A percentile compares a stretch with the other conserved stretches of the same genome.
Conservation (phyloP, 2,113 vertebrate genomes). For the Myodes glareolus region DNA sequence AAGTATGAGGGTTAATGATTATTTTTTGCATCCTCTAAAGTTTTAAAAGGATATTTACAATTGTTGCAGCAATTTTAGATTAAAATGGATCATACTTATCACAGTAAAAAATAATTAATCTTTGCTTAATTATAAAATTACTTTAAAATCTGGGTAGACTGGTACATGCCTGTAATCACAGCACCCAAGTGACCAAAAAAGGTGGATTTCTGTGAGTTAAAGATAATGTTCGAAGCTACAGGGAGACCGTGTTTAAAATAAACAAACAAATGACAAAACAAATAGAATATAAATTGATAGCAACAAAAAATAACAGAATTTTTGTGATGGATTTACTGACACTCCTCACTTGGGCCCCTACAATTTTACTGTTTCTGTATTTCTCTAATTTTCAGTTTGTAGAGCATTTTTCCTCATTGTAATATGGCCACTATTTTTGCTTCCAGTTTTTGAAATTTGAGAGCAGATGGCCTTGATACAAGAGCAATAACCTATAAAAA, state of each 20-base stretch:
- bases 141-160: neutral
- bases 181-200: no score
- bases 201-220: neutral
- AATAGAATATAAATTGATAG: neutral
- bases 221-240: neutral
- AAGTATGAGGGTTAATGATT: neutral
- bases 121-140: neutral
- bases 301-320: neutral
- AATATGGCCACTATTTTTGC: neutral
- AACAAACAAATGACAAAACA: neutral
- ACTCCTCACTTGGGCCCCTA: neutral
- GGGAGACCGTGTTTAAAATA: neutral
- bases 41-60: neutral
- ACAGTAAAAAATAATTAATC: neutral
- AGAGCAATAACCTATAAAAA: constrained; percentile 64
- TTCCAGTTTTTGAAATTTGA: constrained; percentile 59
- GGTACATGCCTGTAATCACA: neutral
- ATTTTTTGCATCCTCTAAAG: neutral
- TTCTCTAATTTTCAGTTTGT: constrained; percentile 11
- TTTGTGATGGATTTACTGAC: neutral
- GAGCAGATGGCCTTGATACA: constrained; percentile 62
- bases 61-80: neutral
- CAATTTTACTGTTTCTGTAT: neutral
- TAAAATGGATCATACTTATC: neutral
- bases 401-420: neutral